Evolutionary conservation across 2,113 vertebrate genomes (phyloP).

Genomic region (Collichthys lucidus): DNA sequence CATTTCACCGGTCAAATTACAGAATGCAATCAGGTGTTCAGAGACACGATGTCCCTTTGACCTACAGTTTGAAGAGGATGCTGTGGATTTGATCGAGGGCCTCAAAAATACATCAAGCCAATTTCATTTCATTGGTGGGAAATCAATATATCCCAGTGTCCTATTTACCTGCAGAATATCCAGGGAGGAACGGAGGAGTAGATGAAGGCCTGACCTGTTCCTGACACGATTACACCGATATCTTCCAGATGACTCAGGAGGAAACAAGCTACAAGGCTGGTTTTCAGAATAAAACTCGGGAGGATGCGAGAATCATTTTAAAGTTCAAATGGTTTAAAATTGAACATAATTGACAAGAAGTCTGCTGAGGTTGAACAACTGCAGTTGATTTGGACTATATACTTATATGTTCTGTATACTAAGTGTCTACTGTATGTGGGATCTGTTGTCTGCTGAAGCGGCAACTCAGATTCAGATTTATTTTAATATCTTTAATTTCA

Average conservation of each 20-base stretch:
- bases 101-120: slow-evolving; percentile 51
- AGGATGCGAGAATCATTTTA: neutral
- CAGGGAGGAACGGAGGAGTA: slow-evolving; percentile 9
- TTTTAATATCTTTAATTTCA: too few species aligned
- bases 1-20: slow-evolving; percentile 1
- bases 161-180: slow-evolving; percentile 58
- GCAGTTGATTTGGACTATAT: too few species aligned
- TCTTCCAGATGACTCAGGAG: neutral
- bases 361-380: neutral
- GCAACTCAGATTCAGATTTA: too few species aligned
- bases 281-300: neutral
- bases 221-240: slow-evolving; percentile 22
- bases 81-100: slow-evolving; percentile 23
- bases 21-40: neutral
- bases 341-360: too few species aligned
- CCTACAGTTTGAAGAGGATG: slow-evolving; percentile 32
- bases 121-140: slow-evolving; percentile 63
- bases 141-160: slow-evolving; percentile 63
- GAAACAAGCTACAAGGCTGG: neutral
- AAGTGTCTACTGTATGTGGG: too few species aligned
- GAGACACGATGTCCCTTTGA: slow-evolving; percentile 1
- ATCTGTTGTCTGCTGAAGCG: too few species aligned
- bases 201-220: slow-evolving; percentile 17
- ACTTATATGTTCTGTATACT: too few species aligned
- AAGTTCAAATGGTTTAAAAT: neutral